phyloP scores from a whole-genome alignment of 2,113 vertebrate genomes.

The Podilymbus podiceps region DNA sequence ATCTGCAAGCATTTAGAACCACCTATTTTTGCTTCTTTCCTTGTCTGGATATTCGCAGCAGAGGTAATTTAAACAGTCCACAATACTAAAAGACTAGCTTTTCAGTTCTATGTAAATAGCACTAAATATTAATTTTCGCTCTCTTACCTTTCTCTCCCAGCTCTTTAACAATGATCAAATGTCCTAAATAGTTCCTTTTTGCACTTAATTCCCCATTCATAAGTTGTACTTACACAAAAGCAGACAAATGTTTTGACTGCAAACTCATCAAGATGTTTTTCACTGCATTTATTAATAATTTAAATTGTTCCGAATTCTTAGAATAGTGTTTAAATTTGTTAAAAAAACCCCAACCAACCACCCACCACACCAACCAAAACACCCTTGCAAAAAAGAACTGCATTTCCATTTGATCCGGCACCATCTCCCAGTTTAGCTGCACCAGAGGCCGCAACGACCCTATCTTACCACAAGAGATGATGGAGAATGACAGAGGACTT shows the following conservation, averaged over 20 bases:
- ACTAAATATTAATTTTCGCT: background rate
- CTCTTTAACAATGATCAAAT: background rate
- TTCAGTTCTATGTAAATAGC: background rate
- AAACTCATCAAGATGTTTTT: background rate
- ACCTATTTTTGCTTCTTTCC: background rate
- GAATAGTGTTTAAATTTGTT: background rate
- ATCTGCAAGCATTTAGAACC: background rate
- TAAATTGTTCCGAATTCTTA: background rate
- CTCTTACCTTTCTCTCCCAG: background rate
- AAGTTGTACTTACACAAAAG: background rate
- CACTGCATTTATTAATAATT: background rate
- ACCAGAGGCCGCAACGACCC: background rate
- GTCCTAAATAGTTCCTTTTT: background rate
- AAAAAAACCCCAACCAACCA: background rate
- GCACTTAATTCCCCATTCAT: background rate
- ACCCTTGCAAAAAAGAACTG: background rate
- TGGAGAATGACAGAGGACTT: slow-evolving; percentile 74
- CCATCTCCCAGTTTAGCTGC: background rate
- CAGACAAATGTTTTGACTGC: background rate
- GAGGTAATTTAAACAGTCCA: background rate
- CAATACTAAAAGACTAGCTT: background rate
- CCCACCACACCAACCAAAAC: background rate
- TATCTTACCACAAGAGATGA: slow-evolving; percentile 77
- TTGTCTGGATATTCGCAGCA: background rate
- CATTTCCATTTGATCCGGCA: background rate